Percentiles rank a stretch among this genome's conserved stretches.
Evolutionary conservation across 2,888 invertebrate species (phyloP).

Genomic region (Loripinus fragilis): DNA sequence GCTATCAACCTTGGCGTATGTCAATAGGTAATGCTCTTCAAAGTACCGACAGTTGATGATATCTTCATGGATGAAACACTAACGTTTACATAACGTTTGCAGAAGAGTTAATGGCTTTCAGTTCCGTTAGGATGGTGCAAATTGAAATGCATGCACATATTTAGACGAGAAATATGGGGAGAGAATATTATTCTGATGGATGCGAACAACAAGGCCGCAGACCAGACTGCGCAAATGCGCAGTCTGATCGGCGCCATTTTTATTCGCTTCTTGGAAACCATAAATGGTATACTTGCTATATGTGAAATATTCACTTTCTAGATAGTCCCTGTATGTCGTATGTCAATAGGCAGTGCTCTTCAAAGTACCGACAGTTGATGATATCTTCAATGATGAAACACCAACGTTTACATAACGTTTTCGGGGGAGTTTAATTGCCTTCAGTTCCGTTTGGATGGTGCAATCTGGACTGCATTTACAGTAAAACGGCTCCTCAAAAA

Average conservation of each 20-base stretch:
- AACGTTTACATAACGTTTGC: not conserved
- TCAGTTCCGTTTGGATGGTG: not conserved
- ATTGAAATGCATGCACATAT: no score
- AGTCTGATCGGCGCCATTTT: no score
- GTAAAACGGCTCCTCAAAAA: no score
- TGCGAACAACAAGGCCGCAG: no score
- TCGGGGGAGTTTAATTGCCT: not conserved
- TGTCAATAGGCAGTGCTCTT: conserved; percentile 1
- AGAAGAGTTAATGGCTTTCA: not conserved
- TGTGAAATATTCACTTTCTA: no score
- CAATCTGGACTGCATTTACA: no score
- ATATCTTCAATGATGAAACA: not conserved
- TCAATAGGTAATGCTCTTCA: conserved; percentile 9
- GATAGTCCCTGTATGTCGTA: no score
- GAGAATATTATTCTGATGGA: no score
- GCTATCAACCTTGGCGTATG: not conserved
- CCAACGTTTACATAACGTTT: not conserved
- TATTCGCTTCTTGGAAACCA: no score
- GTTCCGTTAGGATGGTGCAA: conserved; percentile 2
- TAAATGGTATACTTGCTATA: no score
- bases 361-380: not conserved
- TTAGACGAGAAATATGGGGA: no score
- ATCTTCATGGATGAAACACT: not conserved
- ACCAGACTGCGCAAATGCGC: no score
- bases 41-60: not conserved